A percentile compares a stretch with the other conserved stretches of the same genome.
Conservation (phyloP, 2,888 invertebrate species). For the Hypomecis punctinalis region DNA sequence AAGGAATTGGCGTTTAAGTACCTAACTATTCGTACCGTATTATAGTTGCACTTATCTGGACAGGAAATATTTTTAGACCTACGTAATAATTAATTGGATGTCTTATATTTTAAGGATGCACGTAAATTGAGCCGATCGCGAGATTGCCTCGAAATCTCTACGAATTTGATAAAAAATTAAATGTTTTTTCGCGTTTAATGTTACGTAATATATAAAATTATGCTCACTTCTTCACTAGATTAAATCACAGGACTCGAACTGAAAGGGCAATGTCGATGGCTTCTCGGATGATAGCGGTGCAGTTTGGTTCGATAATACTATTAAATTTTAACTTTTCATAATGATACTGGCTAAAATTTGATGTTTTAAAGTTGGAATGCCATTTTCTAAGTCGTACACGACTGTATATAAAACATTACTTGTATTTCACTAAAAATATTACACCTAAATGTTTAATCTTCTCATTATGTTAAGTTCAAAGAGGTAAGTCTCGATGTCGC, state of each 20-base stretch:
- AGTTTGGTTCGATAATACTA: slow-evolving; percentile 35
- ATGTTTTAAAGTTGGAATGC: slow-evolving; percentile 51
- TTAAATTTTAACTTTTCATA: slow-evolving; percentile 47
- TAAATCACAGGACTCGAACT: slow-evolving; percentile 55
- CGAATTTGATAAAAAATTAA: slow-evolving; percentile 75
- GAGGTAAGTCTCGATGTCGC: slow-evolving; percentile 73
- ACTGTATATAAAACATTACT: slow-evolving; percentile 68
- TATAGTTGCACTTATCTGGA: slow-evolving; percentile 75
- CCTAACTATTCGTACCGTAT: slow-evolving; percentile 66
- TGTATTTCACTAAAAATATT: slow-evolving; percentile 52
- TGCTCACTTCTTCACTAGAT: slow-evolving; percentile 72
- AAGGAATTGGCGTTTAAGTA: slow-evolving; percentile 79
- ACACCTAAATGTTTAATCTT: slow-evolving; percentile 50
- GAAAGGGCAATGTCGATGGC: slow-evolving; percentile 41
- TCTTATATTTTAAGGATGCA: slow-evolving; percentile 77
- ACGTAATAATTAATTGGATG: slow-evolving; percentile 63
- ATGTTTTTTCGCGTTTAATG: slow-evolving; percentile 71
- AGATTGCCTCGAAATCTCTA: slow-evolving; percentile 59
- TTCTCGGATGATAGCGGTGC: slow-evolving; percentile 33
- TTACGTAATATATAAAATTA: slow-evolving; percentile 67
- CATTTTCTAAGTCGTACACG: slow-evolving; percentile 56
- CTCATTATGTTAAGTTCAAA: slow-evolving; percentile 63
- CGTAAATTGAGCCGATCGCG: slow-evolving; percentile 60
- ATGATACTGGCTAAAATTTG: slow-evolving; percentile 52
- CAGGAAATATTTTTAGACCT: slow-evolving; percentile 68